Percentiles rank a stretch among this genome's conserved stretches.
phyloP scores from a whole-genome alignment of 2,113 vertebrate species.

The Hydrolagus affinis region DNA sequence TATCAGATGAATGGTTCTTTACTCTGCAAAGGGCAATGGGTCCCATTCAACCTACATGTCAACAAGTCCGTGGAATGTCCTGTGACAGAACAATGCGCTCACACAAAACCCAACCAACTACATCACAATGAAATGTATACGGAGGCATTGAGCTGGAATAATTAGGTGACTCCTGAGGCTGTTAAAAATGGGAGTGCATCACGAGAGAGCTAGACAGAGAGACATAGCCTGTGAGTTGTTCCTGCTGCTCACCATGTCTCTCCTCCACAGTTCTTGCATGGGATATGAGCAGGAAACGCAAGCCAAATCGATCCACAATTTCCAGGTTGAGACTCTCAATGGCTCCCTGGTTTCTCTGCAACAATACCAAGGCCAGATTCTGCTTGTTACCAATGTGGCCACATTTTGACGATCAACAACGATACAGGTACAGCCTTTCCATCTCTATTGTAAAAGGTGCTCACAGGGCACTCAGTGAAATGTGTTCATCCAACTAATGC shows the following conservation, averaged over 20 bases:
- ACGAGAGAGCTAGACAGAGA: slow-evolving; percentile 36
- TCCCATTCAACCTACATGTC: too few relatives aligned
- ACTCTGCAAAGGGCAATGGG: too few relatives aligned
- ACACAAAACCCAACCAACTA: not conserved
- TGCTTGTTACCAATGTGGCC: slow-evolving; percentile 62
- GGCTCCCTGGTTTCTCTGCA: slow-evolving; percentile 48
- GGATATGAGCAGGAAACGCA: slow-evolving; percentile 39
- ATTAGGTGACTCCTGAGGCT: not conserved
- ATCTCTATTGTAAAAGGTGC: not conserved
- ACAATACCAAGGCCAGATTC: slow-evolving; percentile 51
- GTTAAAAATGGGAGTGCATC: not conserved
- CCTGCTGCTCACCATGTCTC: slow-evolving; percentile 38
- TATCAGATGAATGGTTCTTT: too few relatives aligned
- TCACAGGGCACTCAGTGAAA: not conserved
- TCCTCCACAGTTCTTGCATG: slow-evolving; percentile 32
- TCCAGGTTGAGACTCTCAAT: slow-evolving; percentile 54
- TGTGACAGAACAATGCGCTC: not conserved
- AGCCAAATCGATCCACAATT: slow-evolving; percentile 55
- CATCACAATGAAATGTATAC: not conserved
- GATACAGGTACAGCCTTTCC: slow-evolving; percentile 52
- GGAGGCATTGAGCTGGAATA: not conserved
- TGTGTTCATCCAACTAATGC: not conserved
- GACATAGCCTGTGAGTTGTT: slow-evolving; percentile 37
- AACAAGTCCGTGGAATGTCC: too few relatives aligned
- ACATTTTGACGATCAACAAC: slow-evolving; percentile 66